Evolutionary conservation across 2,113 vertebrate genomes (phyloP).

Genomic region (Cercopithecus mona): DNA sequence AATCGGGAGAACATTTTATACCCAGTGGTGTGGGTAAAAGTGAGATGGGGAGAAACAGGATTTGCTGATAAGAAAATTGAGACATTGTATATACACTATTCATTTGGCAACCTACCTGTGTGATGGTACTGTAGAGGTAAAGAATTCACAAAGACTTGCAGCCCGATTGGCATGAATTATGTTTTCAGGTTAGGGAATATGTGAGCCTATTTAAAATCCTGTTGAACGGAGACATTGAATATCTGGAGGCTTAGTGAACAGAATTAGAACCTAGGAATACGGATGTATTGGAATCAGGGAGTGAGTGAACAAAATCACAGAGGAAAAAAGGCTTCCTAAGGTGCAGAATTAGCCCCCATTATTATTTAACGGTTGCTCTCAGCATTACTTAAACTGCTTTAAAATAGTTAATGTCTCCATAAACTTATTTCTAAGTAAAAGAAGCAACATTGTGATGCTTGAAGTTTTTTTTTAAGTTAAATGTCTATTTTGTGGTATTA

Average conservation of each 20-base stretch:
- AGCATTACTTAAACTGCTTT: not conserved
- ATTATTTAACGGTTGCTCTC: not conserved
- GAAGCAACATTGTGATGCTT: not conserved
- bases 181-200: not conserved
- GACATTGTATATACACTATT: not conserved
- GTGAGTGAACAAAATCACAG: not conserved
- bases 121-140: not conserved
- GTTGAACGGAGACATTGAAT: not conserved
- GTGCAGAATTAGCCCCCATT: not conserved
- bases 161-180: not conserved
- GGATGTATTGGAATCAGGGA: not conserved
- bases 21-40: not conserved
- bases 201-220: not conserved
- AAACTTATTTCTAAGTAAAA: conserved; percentile 20
- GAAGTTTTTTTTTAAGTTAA: not conserved
- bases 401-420: not conserved
- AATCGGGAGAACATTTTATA: conserved; percentile 40
- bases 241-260: not conserved
- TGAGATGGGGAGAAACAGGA: not conserved
- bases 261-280: not conserved
- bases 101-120: not conserved
- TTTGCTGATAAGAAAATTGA: not conserved
- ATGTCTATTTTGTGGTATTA: not conserved
- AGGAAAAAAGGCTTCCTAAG: not conserved
- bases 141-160: not conserved